Percentiles rank a stretch among this genome's conserved stretches.
Conservation (phyloP, 2,113 vertebrate genomes). For the Aix galericulata region DNA sequence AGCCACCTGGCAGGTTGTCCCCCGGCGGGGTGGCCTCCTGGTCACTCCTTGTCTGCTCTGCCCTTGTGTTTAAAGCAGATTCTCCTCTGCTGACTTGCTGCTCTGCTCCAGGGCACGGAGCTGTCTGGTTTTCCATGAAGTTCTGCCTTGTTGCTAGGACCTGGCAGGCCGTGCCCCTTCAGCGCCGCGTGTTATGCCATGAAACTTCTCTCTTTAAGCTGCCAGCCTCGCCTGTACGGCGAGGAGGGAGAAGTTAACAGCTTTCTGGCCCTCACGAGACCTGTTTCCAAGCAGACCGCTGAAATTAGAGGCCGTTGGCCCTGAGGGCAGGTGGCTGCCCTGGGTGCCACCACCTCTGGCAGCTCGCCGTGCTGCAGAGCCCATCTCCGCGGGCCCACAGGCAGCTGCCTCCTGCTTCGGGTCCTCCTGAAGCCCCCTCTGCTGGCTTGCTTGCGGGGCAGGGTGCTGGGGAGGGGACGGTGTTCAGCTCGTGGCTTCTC, state of each 20-base stretch:
- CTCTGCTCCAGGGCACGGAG: neutral
- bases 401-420: neutral
- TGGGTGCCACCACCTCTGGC: neutral
- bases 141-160: conserved; percentile 7
- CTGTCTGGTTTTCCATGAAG: neutral
- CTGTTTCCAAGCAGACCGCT: neutral
- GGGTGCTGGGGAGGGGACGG: neutral
- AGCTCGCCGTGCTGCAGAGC: neutral
- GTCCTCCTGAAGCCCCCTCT: neutral
- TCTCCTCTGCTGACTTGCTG: neutral
- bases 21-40: conserved; percentile 6
- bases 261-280: neutral
- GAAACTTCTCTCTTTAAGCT: conserved; percentile 26
- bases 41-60: neutral
- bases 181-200: neutral
- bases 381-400: neutral
- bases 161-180: conserved; percentile 4
- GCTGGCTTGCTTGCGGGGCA: neutral
- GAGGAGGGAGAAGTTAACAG: neutral
- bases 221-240: neutral
- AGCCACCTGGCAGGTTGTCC: conserved; percentile 11
- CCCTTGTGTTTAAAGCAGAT: conserved; percentile 23
- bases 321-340: neutral
- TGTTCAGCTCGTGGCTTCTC: neutral
- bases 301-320: neutral